These are phyloP conservation scores for Gymnocheta viridis DNA, from an alignment of 2,888 invertebrate species.

Conservation along the genomic window DNA sequence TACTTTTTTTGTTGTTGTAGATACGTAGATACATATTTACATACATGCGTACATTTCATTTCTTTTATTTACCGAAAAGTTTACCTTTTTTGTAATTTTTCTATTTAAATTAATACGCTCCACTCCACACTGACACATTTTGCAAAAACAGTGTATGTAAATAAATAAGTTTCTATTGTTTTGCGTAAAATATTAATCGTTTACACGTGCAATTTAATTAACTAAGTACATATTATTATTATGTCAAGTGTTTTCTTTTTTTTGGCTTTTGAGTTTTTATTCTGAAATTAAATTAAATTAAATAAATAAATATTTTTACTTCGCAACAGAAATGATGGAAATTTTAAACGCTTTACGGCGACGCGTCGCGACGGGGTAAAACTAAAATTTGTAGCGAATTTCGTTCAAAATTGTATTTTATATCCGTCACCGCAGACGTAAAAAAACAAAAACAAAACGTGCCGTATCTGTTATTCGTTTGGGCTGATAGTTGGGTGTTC, in stretches of 20 bases:
- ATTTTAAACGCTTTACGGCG: too few relatives aligned
- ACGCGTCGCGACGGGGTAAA: too few relatives aligned
- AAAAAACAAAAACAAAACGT: too few relatives aligned
- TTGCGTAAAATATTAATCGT: constrained; percentile 17
- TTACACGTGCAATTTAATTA: constrained; percentile 56
- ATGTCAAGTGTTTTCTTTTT: background rate
- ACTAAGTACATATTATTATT: background rate
- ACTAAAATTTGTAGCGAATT: too few relatives aligned
- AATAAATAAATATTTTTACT: too few relatives aligned
- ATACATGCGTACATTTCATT: background rate
- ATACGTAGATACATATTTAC: background rate
- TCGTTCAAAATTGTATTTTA: too few relatives aligned
- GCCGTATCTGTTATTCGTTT: too few relatives aligned
- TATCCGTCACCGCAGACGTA: too few relatives aligned
- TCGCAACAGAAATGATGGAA: too few relatives aligned
- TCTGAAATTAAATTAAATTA: background rate
- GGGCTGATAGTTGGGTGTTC: too few relatives aligned
- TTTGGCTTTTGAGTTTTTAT: background rate
- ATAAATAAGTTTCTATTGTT: constrained; percentile 36
- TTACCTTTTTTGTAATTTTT: constrained; percentile 10
- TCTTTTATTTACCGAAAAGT: background rate
- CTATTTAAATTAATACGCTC: constrained; percentile 20
- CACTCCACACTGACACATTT: constrained; percentile 18
- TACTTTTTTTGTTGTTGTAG: background rate
- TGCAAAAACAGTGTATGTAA: constrained; percentile 38